Base-by-base conservation (phyloP, 2,113 vertebrate genomes). In the Chrysemys picta region DNA sequence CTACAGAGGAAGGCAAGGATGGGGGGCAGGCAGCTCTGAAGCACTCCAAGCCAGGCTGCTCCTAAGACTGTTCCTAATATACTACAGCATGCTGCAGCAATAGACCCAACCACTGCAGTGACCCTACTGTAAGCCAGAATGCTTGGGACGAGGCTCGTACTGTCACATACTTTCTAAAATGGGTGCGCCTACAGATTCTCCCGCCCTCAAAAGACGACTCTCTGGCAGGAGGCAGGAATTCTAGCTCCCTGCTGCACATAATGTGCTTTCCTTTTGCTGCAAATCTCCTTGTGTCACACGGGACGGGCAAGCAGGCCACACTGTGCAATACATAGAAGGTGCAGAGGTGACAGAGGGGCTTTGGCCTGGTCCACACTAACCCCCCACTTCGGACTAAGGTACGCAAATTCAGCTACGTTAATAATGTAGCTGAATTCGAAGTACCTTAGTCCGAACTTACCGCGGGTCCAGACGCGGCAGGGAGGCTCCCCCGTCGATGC, bases 21-120 rank as follows among this genome's bases (percentile, higher is more conserved):
- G 95, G 90, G 94, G 95, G 82, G 92, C 94, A 92, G 96, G 96
- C 95, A 87, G 29, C 93, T 95, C 91, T n/a, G 72, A 94, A 57
- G 78, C 47, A 69, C 50, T 91, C 72, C 93, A 79, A 95, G 91
- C 45, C 82, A 75, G 83, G 65, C 4, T 4, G 0, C 82, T 95
- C 57, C 53, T 93, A 53, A 78, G 82, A 47, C n/a, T 57, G 65
- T 93, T 88, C 42, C 54, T 81, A 0, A 91, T 45, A 25, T 95
- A 80, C 57, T 3, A 0, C 90, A 91, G 87, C 53, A 38, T 4
- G 49, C 85, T 87, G 45, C 45, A 7, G 57, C 72, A 88, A 94
- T 16, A 27, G 83, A 69, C 25, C 65, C 49, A 38, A 82, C 92
- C 86, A 16, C 84, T 78, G 53, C 19, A 35, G 42, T 57, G 19